Evolutionary conservation across 1,140 invertebrate species (phyloP).

Genomic region (Goniozus legneri): DNA sequence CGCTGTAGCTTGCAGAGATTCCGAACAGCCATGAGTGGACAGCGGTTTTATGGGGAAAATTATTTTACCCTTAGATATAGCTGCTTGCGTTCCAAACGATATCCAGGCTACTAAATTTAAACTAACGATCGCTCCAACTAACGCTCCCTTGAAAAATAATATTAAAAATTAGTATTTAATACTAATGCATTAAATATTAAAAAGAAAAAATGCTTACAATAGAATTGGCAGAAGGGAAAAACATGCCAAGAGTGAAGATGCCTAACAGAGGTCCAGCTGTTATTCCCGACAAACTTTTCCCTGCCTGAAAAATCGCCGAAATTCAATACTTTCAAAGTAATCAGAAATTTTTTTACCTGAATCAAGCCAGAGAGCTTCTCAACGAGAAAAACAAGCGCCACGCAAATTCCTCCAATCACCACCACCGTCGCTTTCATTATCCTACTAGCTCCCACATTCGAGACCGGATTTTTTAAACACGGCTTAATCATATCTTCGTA

Average conservation of each 20-base stretch:
- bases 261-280: slow-evolving; percentile 73
- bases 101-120: slow-evolving; percentile 77
- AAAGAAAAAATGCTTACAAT: slow-evolving; percentile 50
- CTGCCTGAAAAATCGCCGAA: slow-evolving; percentile 46
- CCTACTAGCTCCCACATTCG: slow-evolving; percentile 61
- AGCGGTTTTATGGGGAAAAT: slow-evolving; percentile 58
- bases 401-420: slow-evolving; percentile 62
- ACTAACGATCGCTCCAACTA: slow-evolving; percentile 68
- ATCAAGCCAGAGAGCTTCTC: slow-evolving; percentile 68
- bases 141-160: slow-evolving; percentile 63
- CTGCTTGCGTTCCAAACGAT: slow-evolving; percentile 77
- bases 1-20: slow-evolving; percentile 26
- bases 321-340: slow-evolving; percentile 1
- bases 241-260: slow-evolving; percentile 74
- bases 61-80: slow-evolving; percentile 64
- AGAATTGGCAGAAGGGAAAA: slow-evolving; percentile 70
- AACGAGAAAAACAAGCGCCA: slow-evolving; percentile 65
- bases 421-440: slow-evolving; percentile 69
- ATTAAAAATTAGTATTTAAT: background rate
- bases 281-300: slow-evolving; percentile 64
- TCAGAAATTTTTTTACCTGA: slow-evolving; percentile 45
- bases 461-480: slow-evolving; percentile 58
- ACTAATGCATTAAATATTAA: background rate
- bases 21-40: slow-evolving; percentile 60
- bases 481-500: slow-evolving; percentile 76